These are phyloP conservation scores for Rhyacichthys aspro DNA, from an alignment of 2,797 vertebrate genomes.

Conservation along the genomic window DNA sequence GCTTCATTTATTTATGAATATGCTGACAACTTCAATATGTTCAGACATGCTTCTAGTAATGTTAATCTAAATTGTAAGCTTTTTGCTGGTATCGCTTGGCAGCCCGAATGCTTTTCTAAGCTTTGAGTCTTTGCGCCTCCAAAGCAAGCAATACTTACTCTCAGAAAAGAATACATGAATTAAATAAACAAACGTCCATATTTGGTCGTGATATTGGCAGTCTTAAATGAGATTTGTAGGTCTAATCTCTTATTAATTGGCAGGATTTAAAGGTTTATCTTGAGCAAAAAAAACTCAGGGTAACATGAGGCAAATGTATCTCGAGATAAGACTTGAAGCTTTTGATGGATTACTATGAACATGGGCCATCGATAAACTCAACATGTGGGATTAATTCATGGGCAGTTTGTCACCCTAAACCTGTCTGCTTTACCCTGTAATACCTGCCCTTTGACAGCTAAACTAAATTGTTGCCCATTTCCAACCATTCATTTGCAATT, in stretches of 20 bases:
- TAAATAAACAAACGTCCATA: constrained; percentile 61
- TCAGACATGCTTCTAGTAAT: constrained; percentile 41
- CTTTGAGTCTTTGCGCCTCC: constrained; percentile 63
- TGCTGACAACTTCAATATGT: constrained; percentile 24
- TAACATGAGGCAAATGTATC: constrained; percentile 20
- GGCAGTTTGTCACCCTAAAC: constrained; percentile 19
- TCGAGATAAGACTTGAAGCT: constrained; percentile 38
- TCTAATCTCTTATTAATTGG: constrained; percentile 40
- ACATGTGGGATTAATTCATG: constrained; percentile 33
- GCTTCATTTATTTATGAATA: not conserved
- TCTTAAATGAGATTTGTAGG: constrained; percentile 41
- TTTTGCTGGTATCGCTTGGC: constrained; percentile 52
- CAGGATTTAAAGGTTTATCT: constrained; percentile 51
- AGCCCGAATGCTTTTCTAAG: constrained; percentile 51
- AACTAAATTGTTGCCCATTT: not conserved
- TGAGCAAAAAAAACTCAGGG: constrained; percentile 17
- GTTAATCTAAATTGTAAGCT: constrained; percentile 36
- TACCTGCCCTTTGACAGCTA: constrained; percentile 4
- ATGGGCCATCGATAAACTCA: constrained; percentile 23
- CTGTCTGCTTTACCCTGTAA: constrained; percentile 46
- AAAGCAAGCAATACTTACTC: constrained; percentile 42
- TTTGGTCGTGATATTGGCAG: constrained; percentile 28
- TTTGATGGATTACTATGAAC: constrained; percentile 49
- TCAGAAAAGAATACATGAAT: constrained; percentile 51
- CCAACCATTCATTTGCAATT: not conserved